Evolutionary conservation across 2,888 invertebrate species (phyloP).

Genomic region (Leptinotarsa rubiginosa): DNA sequence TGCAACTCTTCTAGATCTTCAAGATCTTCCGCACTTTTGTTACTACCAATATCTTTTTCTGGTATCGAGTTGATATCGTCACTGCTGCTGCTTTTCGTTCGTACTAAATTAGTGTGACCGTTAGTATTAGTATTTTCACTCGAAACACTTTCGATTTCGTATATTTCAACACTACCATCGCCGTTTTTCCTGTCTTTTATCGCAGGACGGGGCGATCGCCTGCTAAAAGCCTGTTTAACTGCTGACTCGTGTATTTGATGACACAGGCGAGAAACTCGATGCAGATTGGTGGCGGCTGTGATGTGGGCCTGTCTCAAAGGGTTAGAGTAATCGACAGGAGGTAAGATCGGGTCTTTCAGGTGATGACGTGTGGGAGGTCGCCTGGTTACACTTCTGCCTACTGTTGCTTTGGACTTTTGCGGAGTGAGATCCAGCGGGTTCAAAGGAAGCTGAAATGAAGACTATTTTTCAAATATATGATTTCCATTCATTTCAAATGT

Average conservation of each 20-base stretch:
- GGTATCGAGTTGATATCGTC: constrained; percentile 65
- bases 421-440: constrained; percentile 68
- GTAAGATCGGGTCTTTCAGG: constrained; percentile 37
- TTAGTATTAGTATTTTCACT: constrained; percentile 44
- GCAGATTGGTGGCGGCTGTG: constrained; percentile 61
- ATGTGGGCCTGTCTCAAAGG: constrained; percentile 49
- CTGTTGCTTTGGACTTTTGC: constrained; percentile 68
- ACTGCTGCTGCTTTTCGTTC: constrained; percentile 67
- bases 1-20: constrained; percentile 62
- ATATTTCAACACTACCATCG: constrained; percentile 58
- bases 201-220: constrained; percentile 45
- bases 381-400: constrained; percentile 68
- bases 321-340: constrained; percentile 40
- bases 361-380: constrained; percentile 68
- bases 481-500: too few species aligned
- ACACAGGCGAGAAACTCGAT: constrained; percentile 66
- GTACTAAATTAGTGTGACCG: constrained; percentile 53
- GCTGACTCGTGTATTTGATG: constrained; percentile 67
- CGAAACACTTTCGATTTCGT: constrained; percentile 55
- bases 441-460: constrained; percentile 64
- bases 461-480: neutral
- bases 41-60: constrained; percentile 56
- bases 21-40: constrained; percentile 58
- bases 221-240: constrained; percentile 61
- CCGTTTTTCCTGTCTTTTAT: constrained; percentile 56